Conservation (phyloP, 2,113 vertebrate genomes). For the Gallinago media region DNA sequence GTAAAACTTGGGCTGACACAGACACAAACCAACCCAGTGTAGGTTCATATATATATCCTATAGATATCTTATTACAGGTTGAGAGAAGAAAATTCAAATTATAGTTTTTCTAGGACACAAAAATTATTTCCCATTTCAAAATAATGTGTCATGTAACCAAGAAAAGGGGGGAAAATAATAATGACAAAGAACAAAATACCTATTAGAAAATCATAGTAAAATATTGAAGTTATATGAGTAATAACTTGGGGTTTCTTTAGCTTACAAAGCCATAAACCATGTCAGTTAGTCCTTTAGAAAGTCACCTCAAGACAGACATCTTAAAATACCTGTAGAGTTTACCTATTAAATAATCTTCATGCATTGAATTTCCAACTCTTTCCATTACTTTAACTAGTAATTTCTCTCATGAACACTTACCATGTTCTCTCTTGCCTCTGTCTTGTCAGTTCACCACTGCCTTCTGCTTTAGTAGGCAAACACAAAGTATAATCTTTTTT, state of each 20-base stretch:
- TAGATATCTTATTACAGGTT: neutral
- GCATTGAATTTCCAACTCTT: neutral
- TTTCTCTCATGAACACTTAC: neutral
- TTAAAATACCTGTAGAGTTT: neutral
- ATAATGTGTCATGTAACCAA: neutral
- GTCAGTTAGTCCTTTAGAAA: neutral
- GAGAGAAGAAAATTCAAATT: neutral
- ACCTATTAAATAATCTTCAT: neutral
- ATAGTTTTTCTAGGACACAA: neutral
- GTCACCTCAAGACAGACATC: neutral
- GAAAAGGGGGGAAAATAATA: neutral
- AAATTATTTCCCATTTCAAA: neutral
- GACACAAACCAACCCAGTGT: neutral
- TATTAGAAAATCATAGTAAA: neutral
- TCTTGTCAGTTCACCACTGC: neutral
- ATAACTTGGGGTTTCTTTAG: neutral
- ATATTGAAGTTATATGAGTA: neutral
- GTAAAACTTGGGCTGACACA: neutral
- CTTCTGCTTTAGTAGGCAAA: neutral
- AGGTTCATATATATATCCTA: neutral
- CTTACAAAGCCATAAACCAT: neutral
- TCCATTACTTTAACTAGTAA: neutral
- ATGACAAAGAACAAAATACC: neutral
- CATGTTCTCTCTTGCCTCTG: neutral
- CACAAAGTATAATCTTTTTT: neutral